A percentile compares a stretch with the other conserved stretches of the same genome.
Evolutionary conservation across 2,797 vertebrate species (phyloP).

Genomic region (Heliangelus exortis): DNA sequence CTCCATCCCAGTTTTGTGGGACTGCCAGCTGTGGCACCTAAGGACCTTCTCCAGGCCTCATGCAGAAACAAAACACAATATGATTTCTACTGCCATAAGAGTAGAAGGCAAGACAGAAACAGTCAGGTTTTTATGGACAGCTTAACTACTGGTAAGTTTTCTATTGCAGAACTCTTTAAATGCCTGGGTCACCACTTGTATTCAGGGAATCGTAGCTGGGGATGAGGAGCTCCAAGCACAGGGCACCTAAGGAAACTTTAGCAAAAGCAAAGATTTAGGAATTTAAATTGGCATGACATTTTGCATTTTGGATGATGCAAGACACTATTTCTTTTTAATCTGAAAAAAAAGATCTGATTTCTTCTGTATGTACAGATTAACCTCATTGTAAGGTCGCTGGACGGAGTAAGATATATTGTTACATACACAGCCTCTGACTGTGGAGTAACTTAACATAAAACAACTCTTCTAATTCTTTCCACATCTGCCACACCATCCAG

Average conservation of each 20-base stretch:
- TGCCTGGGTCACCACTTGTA: accelerated
- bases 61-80: not conserved
- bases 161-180: not conserved
- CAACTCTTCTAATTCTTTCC: not conserved
- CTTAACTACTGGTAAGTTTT: not conserved
- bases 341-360: not conserved
- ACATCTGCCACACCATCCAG: not conserved
- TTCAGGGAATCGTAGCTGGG: not conserved
- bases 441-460: not conserved
- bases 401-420: not conserved
- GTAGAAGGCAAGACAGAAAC: not conserved
- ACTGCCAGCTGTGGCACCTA: not conserved
- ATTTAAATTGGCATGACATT: not conserved
- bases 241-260: not conserved
- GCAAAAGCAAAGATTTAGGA: not conserved
- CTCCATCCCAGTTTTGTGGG: not conserved
- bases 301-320: not conserved
- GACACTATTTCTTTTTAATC: not conserved
- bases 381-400: accelerated
- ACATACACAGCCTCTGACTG: not conserved
- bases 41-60: not conserved
- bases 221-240: not conserved
- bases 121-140: not conserved
- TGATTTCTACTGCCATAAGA: not conserved
- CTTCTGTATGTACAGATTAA: not conserved